Evolutionary conservation across 2,113 vertebrate genomes (phyloP).

Genomic region (Corynorhinus townsendii): DNA sequence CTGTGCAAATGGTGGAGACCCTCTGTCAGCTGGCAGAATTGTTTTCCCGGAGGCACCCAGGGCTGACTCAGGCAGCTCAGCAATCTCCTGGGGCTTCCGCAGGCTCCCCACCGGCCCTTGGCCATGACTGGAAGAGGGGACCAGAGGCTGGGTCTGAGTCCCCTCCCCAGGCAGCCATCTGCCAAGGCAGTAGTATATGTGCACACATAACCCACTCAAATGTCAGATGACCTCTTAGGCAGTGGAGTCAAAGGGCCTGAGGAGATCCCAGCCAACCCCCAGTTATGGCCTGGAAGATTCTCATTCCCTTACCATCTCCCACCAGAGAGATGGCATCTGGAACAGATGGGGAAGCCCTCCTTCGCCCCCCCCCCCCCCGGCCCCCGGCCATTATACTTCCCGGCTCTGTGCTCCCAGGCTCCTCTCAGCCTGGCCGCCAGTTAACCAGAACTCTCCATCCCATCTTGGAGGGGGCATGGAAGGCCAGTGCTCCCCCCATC

Average conservation of each 20-base stretch:
- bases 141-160: neutral
- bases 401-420: neutral
- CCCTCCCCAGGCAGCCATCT: conserved; percentile 17
- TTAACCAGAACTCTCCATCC: conserved; percentile 9
- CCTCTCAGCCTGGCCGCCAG: neutral
- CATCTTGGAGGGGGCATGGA: neutral
- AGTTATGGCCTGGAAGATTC: neutral
- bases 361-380: neutral
- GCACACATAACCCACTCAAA: neutral
- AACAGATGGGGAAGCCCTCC: neutral
- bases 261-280: neutral
- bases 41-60: neutral
- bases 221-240: neutral
- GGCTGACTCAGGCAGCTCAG: neutral
- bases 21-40: neutral
- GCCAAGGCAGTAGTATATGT: neutral
- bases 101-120: neutral
- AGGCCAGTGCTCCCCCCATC: neutral
- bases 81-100: neutral
- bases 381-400: neutral
- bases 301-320: neutral
- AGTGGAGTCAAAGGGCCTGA: conserved; percentile 25
- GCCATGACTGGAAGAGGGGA: neutral
- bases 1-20: neutral
- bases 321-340: neutral